Conservation (phyloP, 2,888 invertebrate genomes). For the Macaria notata region DNA sequence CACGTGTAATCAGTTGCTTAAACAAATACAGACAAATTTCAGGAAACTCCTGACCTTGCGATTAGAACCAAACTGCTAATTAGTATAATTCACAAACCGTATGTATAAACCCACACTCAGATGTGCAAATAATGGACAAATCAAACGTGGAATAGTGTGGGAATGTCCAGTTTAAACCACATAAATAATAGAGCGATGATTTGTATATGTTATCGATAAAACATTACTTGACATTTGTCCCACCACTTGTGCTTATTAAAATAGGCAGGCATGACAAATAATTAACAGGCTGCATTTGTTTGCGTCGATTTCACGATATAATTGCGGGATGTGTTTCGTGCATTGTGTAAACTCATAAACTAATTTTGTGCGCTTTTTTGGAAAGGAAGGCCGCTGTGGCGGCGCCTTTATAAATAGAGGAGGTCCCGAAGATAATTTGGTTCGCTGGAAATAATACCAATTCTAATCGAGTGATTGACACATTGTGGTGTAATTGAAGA, state of each 20-base stretch:
- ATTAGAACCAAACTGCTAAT: constrained; percentile 27
- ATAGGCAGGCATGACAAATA: constrained; percentile 47
- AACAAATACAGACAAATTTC: constrained; percentile 4
- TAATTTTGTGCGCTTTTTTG: constrained; percentile 68
- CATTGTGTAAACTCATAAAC: constrained; percentile 77
- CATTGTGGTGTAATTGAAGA: constrained; percentile 54
- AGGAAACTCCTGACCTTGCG: constrained; percentile 29
- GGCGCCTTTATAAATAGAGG: constrained; percentile 55
- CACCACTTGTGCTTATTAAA: constrained; percentile 47
- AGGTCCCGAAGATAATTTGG: constrained; percentile 48
- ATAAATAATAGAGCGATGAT: neutral
- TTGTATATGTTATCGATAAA: constrained; percentile 24
- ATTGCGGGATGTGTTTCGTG: constrained; percentile 62
- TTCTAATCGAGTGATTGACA: constrained; percentile 78
- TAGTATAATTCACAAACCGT: constrained; percentile 1
- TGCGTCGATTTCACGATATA: constrained; percentile 66
- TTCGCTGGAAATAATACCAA: constrained; percentile 51
- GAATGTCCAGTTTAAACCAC: constrained; percentile 7
- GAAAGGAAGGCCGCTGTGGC: constrained; percentile 47
- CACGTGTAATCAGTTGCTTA: too few relatives aligned
- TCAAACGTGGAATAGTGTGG: constrained; percentile 3
- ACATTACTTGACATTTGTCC: constrained; percentile 12
- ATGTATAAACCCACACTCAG: neutral
- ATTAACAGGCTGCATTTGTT: constrained; percentile 68
- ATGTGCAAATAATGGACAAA: neutral